Conservation (phyloP, 2,888 invertebrate genomes). For the Oligia strigilis region DNA sequence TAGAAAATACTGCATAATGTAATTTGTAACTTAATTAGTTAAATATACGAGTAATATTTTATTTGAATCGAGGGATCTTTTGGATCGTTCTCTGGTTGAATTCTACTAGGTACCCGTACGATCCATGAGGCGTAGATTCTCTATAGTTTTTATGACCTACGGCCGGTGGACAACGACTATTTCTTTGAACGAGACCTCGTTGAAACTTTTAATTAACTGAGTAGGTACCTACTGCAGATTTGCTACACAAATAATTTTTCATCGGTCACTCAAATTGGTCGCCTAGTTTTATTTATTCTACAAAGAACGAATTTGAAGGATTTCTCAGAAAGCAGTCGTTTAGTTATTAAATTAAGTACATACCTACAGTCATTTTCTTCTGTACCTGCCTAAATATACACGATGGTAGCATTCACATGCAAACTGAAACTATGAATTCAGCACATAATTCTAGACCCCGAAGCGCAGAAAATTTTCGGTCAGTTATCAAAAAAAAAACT, state of each 20-base stretch:
- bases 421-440: not conserved
- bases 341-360: no score
- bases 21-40: no score
- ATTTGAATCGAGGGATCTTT: not conserved
- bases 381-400: not conserved
- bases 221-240: conserved; percentile 59
- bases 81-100: conserved; percentile 4
- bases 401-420: not conserved
- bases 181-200: conserved; percentile 70
- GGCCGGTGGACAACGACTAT: conserved; percentile 65
- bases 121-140: conserved; percentile 58
- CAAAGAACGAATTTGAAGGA: not conserved
- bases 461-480: no score
- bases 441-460: no score
- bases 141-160: conserved; percentile 62
- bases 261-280: not conserved
- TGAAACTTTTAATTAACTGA: conserved; percentile 74
- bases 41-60: no score
- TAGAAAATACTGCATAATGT: not conserved
- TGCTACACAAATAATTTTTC: conserved; percentile 56
- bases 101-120: conserved; percentile 36
- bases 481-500: no score
- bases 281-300: not conserved
- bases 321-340: not conserved
- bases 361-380: not conserved